A percentile compares a stretch with the other conserved stretches of the same genome.
phyloP scores from a whole-genome alignment of 2,797 vertebrate genomes.

The Crocidura indochinensis region DNA sequence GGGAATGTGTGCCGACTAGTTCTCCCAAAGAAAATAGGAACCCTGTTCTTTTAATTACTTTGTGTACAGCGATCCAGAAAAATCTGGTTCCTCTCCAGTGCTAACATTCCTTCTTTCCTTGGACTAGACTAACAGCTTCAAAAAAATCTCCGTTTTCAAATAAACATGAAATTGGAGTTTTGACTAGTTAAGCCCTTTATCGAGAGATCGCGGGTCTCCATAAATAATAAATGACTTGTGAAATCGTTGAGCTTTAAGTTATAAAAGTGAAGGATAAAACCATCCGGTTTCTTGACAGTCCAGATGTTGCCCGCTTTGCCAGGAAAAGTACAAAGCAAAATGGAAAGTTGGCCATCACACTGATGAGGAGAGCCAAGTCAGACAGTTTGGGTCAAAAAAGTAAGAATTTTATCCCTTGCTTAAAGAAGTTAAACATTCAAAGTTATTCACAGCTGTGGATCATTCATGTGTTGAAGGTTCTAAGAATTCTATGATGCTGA shows the following conservation, averaged over 20 bases:
- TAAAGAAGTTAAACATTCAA: constrained; percentile 23
- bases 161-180: constrained; percentile 60
- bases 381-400: constrained; percentile 65
- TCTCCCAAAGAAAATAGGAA: constrained; percentile 60
- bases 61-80: constrained; percentile 40
- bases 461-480: constrained; percentile 60
- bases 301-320: constrained; percentile 49
- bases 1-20: not conserved
- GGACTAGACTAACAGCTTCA: constrained; percentile 28
- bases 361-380: constrained; percentile 49
- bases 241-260: constrained; percentile 52
- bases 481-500: constrained; percentile 47
- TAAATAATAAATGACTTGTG: constrained; percentile 54
- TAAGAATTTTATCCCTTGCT: constrained; percentile 38
- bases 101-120: constrained; percentile 50
- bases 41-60: constrained; percentile 22
- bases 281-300: constrained; percentile 10
- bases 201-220: constrained; percentile 2
- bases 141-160: constrained; percentile 61
- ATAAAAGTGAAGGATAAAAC: constrained; percentile 59
- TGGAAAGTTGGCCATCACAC: constrained; percentile 60
- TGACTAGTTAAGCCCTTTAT: constrained; percentile 59
- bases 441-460: constrained; percentile 73
- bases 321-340: constrained; percentile 55
- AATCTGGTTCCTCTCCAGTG: not conserved